These are phyloP conservation scores for Brevimyrus niger DNA, from an alignment of 2,113 vertebrate species.

Conservation along the genomic window DNA sequence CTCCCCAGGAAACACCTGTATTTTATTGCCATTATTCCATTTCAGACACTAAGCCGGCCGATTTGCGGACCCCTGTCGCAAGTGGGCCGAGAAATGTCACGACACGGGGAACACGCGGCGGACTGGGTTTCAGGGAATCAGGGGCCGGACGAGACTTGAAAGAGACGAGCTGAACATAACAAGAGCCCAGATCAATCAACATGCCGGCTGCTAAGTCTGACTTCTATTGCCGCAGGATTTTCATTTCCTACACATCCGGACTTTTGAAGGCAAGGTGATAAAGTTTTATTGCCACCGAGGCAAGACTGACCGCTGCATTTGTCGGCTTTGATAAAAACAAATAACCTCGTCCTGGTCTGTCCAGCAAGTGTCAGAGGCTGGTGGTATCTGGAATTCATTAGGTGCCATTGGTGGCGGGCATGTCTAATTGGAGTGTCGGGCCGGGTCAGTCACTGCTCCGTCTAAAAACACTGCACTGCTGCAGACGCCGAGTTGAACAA, in stretches of 20 bases:
- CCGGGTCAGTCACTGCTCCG: neutral
- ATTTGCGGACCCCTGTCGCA: slow-evolving; percentile 29
- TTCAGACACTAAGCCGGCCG: slow-evolving; percentile 37
- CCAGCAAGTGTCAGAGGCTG: neutral
- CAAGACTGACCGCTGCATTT: slow-evolving; percentile 27
- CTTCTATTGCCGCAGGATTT: slow-evolving; percentile 31
- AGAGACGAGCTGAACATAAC: slow-evolving; percentile 17
- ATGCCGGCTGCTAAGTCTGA: slow-evolving; percentile 28
- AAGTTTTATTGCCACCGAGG: slow-evolving; percentile 36
- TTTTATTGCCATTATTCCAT: slow-evolving; percentile 49
- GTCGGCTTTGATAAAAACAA: slow-evolving; percentile 36
- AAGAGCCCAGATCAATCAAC: slow-evolving; percentile 42
- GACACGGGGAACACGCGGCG: slow-evolving; percentile 7
- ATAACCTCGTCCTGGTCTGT: slow-evolving; percentile 10
- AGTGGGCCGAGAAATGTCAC: slow-evolving; percentile 18
- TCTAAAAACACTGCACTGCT: neutral
- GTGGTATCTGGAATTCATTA: slow-evolving; percentile 14
- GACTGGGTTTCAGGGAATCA: slow-evolving; percentile 4
- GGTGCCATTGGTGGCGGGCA: neutral
- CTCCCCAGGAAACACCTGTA: slow-evolving; percentile 50
- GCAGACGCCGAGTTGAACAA: slow-evolving; percentile 3
- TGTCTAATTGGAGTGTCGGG: slow-evolving; percentile 5
- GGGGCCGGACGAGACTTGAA: neutral
- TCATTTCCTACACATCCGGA: slow-evolving; percentile 44
- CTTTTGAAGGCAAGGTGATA: slow-evolving; percentile 31